Evolutionary conservation across 2,888 invertebrate species (phyloP).

Genomic region (Griposia aprilina): DNA sequence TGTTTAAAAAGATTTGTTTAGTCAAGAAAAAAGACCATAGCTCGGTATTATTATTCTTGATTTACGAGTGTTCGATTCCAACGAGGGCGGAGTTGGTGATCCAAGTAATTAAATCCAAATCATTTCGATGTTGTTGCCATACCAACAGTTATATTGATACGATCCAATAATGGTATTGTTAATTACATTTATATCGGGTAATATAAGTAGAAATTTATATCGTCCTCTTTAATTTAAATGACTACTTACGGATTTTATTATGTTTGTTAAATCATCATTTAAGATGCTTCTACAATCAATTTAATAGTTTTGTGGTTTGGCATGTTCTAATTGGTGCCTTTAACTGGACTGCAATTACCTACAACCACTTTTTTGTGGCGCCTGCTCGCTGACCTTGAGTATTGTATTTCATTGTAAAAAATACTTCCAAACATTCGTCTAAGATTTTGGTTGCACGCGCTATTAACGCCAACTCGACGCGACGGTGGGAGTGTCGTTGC

Average conservation of each 20-base stretch:
- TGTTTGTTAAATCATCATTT: constrained; percentile 74
- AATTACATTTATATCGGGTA: constrained; percentile 79
- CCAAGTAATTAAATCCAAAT: constrained; percentile 87
- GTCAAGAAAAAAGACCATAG: constrained; percentile 81
- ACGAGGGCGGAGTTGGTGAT: constrained; percentile 83
- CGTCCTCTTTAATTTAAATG: constrained; percentile 74
- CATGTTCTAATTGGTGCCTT: constrained; percentile 78
- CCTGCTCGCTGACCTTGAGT: constrained; percentile 76
- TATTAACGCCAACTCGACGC: constrained; percentile 88
- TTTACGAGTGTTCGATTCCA: constrained; percentile 82
- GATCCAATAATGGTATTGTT: constrained; percentile 81
- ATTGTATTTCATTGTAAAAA: constrained; percentile 85
- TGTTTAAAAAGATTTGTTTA: constrained; percentile 88
- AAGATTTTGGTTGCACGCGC: constrained; percentile 89
- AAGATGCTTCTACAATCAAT: constrained; percentile 72
- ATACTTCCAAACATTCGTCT: constrained; percentile 83
- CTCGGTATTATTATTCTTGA: constrained; percentile 84
- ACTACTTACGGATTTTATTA: constrained; percentile 73
- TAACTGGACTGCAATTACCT: constrained; percentile 75
- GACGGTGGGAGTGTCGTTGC: constrained; percentile 88
- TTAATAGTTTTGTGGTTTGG: constrained; percentile 70
- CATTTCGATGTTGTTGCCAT: constrained; percentile 80
- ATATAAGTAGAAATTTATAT: constrained; percentile 74
- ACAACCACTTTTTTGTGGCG: constrained; percentile 81
- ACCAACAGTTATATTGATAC: constrained; percentile 81